Base-by-base conservation (phyloP, 1,140 invertebrate genomes). In the Temnothorax curvispinosus region DNA sequence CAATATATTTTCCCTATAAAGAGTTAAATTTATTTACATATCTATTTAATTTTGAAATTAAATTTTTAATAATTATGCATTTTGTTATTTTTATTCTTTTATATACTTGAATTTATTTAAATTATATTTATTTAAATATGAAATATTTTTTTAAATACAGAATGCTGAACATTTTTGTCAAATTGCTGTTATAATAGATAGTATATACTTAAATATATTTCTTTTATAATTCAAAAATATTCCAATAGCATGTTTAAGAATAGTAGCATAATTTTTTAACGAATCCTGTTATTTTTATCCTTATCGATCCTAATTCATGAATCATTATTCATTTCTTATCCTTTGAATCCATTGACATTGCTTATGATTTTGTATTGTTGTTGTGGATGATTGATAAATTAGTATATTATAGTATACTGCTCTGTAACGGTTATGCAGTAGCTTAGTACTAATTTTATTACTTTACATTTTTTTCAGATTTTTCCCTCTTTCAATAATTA, bases 161-260 rank as follows among this genome's bases (percentile, higher is more conserved):
- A 87, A 86, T 52, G 77, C 86, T 88, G 85, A 91, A 89, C 90
- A 87, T 91, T 89, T 91, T 90, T 89, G 76, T 93, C 91, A 85
- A 87, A 86, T 92, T 86, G 85, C 88, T 85, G 81, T 87, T 47
- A 4, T 84, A 44, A 75, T 32, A 74, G 65, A 71, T 86, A 76
- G 72, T 77, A n/a, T 44, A 65, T 67, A 85, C 27, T 82, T 82
- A 41, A 60, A 60, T 65, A 60, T 65, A 76, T 84, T 86, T 13
- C 9, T 82, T 5, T 71, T 80, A 32, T 77, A 54, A 88, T 15
- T 65, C 71, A 64, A 44, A 75, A 65, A 65, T 90, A 88, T 90
- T 91, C 90, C 88, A 87, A 87, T 89, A 92, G 94, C 94, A 95
- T 95, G 94, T 92, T 92, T 81, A 91, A 91, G 90, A 92, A 89